Conservation (phyloP, 2,888 invertebrate genomes). For the Aethes cnicana region DNA sequence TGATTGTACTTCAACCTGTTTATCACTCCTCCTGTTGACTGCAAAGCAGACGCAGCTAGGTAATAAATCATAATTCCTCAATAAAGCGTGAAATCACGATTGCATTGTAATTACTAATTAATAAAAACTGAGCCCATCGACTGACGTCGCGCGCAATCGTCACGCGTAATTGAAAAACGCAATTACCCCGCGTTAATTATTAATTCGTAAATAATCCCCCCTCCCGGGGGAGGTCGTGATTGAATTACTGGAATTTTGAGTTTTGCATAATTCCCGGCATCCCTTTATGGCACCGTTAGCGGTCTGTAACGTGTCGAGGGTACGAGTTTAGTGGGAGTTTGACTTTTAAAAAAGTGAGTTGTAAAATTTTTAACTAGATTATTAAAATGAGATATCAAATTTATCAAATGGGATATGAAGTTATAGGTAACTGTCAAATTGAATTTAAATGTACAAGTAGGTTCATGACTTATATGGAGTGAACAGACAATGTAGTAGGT, state of each 20-base stretch:
- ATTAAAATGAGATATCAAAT: too few species aligned
- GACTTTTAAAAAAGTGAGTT: too few species aligned
- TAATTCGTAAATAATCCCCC: conserved; percentile 81
- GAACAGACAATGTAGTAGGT: too few species aligned
- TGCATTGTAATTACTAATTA: conserved; percentile 48
- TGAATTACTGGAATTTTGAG: conserved; percentile 81
- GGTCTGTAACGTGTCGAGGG: conserved; percentile 21
- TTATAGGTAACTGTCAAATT: too few species aligned
- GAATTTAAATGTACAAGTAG: too few species aligned
- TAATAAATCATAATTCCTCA: too few species aligned
- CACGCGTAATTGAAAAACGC: conserved; percentile 81
- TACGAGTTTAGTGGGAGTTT: conserved; percentile 20
- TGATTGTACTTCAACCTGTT: too few species aligned
- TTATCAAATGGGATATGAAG: too few species aligned
- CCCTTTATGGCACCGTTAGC: conserved; percentile 62
- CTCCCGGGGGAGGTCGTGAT: conserved; percentile 67
- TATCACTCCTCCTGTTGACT: too few species aligned
- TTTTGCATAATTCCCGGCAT: conserved; percentile 79
- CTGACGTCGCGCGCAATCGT: conserved; percentile 64
- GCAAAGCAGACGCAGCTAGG: too few species aligned
- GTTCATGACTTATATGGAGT: too few species aligned
- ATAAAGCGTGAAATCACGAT: conserved; percentile 14
- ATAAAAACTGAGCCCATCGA: conserved; percentile 41
- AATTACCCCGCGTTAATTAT: conserved; percentile 81
- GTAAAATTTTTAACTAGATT: too few species aligned